These are phyloP conservation scores for Chlorodrepanis virens DNA, from an alignment of 2,113 vertebrate genomes.

Conservation along the genomic window DNA sequence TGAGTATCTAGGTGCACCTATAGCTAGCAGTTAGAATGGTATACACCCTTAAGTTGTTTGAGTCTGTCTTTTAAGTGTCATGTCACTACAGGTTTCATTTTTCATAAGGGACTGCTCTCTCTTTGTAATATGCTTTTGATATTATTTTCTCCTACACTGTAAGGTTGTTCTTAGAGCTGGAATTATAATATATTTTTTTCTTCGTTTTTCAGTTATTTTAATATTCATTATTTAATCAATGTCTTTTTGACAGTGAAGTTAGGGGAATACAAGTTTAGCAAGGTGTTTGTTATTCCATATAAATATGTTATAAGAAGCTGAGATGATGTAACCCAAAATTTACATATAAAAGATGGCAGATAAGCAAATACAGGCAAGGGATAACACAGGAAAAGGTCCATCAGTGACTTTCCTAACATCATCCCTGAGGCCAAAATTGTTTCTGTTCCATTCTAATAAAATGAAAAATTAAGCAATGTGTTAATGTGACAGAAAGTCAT, in stretches of 20 bases:
- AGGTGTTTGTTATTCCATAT: background rate
- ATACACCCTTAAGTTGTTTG: accelerated
- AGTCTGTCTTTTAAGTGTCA: background rate
- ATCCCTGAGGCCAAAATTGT: background rate
- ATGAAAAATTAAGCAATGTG: background rate
- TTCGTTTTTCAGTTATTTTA: background rate
- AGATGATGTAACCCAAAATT: background rate
- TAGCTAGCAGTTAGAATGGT: background rate
- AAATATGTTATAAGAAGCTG: background rate
- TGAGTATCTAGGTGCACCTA: background rate
- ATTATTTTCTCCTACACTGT: background rate
- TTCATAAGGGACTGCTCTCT: background rate
- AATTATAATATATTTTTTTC: background rate
- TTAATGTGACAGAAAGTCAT: background rate
- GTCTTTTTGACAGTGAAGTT: background rate
- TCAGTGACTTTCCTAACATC: background rate
- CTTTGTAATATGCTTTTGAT: background rate
- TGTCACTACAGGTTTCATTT: background rate
- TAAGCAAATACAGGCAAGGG: background rate
- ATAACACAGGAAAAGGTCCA: background rate
- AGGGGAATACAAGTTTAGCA: background rate
- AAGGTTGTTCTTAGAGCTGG: background rate
- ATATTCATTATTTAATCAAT: background rate
- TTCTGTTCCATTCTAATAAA: background rate
- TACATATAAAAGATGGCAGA: background rate